Evolutionary conservation across 2,888 invertebrate species (phyloP).

Genomic region (Esperia sulphurella): DNA sequence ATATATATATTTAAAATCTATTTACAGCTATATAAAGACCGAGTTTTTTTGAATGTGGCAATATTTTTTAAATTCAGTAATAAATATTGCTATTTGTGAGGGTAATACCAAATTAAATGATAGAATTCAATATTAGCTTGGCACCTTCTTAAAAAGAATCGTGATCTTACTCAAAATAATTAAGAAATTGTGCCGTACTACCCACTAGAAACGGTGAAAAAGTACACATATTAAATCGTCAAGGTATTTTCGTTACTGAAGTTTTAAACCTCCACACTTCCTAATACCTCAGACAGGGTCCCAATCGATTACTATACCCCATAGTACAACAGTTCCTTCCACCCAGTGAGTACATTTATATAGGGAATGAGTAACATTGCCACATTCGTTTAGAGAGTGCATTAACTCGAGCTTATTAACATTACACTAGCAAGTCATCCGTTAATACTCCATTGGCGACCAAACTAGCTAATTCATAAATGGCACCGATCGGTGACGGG

Average conservation of each 20-base stretch:
- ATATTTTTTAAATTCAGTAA: constrained; percentile 19
- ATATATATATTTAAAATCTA: constrained; percentile 9
- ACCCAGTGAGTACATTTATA: no score
- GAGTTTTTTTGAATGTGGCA: constrained; percentile 27
- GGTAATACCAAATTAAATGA: constrained; percentile 4
- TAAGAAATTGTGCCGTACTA: no score
- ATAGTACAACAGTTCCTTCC: background rate
- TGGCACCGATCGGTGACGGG: background rate
- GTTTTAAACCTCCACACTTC: no score
- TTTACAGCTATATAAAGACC: constrained; percentile 23
- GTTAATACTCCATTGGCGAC: background rate
- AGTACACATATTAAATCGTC: no score
- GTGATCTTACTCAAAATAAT: background rate
- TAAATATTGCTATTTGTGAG: constrained; percentile 19
- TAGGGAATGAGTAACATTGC: constrained; percentile 21
- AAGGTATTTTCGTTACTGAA: no score
- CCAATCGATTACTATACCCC: no score
- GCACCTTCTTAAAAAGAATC: constrained; percentile 26
- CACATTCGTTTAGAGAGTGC: constrained; percentile 36
- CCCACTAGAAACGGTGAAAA: no score
- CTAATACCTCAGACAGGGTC: no score
- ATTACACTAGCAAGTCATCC: constrained; percentile 14
- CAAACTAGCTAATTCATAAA: background rate
- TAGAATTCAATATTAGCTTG: constrained; percentile 18
- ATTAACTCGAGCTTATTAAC: constrained; percentile 33